Base-by-base conservation (phyloP, 2,888 invertebrate species). In the Dorcus hopei region DNA sequence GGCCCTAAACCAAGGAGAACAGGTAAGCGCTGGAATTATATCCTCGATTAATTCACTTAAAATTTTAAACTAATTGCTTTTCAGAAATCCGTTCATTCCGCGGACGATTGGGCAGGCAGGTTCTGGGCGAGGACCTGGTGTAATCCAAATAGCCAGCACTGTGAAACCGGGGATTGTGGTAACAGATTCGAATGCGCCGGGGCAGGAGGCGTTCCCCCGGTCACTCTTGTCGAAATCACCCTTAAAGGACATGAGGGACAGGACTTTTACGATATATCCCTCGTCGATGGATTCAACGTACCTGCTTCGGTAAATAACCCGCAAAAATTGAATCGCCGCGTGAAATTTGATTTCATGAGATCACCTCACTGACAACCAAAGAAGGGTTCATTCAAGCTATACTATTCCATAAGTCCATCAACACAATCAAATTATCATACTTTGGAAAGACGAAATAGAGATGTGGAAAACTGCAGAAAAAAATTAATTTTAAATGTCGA, bases 111-210 rank as follows among this genome's bases (percentile, higher is more conserved):
- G 80, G 74, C 74, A 6, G 80, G 80, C 7, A 67, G 78, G 14
- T 73, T 81, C 62, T 81, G 81, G 81, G 77, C 74, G 2, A 70
- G 80, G 56, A 80, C 80, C 3, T 77, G 74, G 58, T 81, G 81
- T 61, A 71, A 77, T 55, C 38, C 60, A 3, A 52, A 55, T 19
- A 63, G 60, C 5, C 33, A 57, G 3, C 65, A 69, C 9, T 75
- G 75, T 59, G 65, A 64, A 33, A 72, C 74, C 39, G 75, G 75
- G 8, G 74, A 74, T 45, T 76, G 77, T 56, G 76, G 76, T 8
- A 68, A 69, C 42, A 61, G 58, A 16, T 54, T 76, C 4, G 61
- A 73, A 51, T 79, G 80, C 65, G 64, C 70, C 51, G 79, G 77
- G 39, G 70, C 71, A 14, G 75, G 77, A 39, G 78, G 78, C 52